A percentile compares a stretch with the other conserved stretches of the same genome.
Conservation (phyloP, 1,140 invertebrate genomes). For the Lepeophtheirus salmonis region DNA sequence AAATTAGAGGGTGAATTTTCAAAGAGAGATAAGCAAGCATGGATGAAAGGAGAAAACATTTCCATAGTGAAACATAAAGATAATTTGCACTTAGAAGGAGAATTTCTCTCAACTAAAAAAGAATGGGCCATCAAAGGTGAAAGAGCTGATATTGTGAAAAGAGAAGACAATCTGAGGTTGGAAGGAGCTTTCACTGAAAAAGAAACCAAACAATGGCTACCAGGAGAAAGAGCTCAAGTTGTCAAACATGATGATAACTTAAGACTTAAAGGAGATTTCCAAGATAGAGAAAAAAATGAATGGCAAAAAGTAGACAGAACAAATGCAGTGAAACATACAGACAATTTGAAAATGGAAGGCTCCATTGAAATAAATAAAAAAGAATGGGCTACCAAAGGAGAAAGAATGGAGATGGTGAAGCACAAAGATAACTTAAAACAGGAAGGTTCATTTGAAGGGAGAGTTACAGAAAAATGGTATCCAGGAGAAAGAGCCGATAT, state of each 20-base stretch:
- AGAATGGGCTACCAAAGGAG: slow-evolving; percentile 21
- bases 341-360: slow-evolving; percentile 23
- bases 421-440: slow-evolving; percentile 25
- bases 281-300: slow-evolving; percentile 16
- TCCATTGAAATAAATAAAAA: slow-evolving; percentile 30
- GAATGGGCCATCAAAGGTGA: slow-evolving; percentile 20
- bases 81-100: slow-evolving; percentile 24
- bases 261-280: slow-evolving; percentile 40
- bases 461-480: slow-evolving; percentile 29
- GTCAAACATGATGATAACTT: slow-evolving; percentile 34
- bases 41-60: slow-evolving; percentile 3
- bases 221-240: slow-evolving; percentile 29
- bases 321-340: slow-evolving; percentile 20
- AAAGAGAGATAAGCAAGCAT: slow-evolving; percentile 27
- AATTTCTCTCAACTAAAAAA: slow-evolving; percentile 18
- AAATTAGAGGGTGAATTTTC: slow-evolving; percentile 41
- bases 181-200: slow-evolving; percentile 23
- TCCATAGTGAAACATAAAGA: slow-evolving; percentile 19
- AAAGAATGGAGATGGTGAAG: slow-evolving; percentile 20
- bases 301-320: slow-evolving; percentile 20
- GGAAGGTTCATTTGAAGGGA: slow-evolving; percentile 26
- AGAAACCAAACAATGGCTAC: slow-evolving; percentile 20
- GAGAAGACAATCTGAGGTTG: slow-evolving; percentile 24
- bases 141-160: slow-evolving; percentile 20
- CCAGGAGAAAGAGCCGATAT: slow-evolving; percentile 19